Base-by-base conservation (phyloP, 2,888 invertebrate species). In the Kuschelorhynchus macadamiae region DNA sequence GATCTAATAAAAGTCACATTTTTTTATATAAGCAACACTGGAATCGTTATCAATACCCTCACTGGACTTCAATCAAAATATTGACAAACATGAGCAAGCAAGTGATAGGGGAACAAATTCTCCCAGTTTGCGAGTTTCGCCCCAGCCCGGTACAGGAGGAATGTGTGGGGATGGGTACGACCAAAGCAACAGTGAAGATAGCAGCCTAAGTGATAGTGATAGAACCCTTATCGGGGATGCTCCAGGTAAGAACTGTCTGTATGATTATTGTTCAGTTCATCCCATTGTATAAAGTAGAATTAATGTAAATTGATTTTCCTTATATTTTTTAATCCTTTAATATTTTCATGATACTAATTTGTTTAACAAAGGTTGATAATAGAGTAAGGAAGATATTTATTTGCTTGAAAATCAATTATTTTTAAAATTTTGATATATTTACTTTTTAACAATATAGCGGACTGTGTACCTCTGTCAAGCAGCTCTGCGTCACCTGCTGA, bases 171-270 rank as follows among this genome's bases (percentile, higher is more conserved):
- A 83, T 68, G 79, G 76, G 14, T 81, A 81, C 75, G 88, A 90
- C 80, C 91, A 91, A 76, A 91, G 91, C 77, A 90, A 91, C 75
- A 91, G 91, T 74, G 92, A 92, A 79, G 92, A 92, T 77, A 91
- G 91, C 77, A 92, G 91, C 79, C 85, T 91, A 33, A 92, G 91
- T 71, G 92, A 92, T 78, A 91, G 91, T 75, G 92, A 92, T 81
- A 73, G 88, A 74, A 89, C 89, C 0, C 81, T 89, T 61, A 86
- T 89, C 17, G 89, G 88, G 9, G 88, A 88, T 74, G 85, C 85
- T 0, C 87, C 86, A 33, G 87, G 88, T 77, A 85, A 67, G 65
- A 50, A 20, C 21, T 32, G 18, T 46, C 16, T 8, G 1, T 41
- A 2, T n/a, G n/a, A n/a, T n/a, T n/a, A n/a, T n/a, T n/a, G n/a